phyloP scores from a whole-genome alignment of 2,888 invertebrate species.

The Amaurobius ferox region DNA sequence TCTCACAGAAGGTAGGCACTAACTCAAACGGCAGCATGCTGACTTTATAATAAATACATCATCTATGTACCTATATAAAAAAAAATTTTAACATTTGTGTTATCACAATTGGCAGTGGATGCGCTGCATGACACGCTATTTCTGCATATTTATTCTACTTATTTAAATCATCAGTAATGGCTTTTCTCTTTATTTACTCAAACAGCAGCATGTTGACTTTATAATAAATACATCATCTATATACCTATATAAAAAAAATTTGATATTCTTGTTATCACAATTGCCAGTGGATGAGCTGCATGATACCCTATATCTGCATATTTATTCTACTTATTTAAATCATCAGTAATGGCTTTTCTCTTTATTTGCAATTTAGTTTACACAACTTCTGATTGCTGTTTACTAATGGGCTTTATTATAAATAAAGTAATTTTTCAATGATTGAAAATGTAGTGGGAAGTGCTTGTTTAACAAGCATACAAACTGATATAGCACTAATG shows the following conservation, averaged over 20 bases:
- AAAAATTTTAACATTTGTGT: background rate
- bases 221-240: no score
- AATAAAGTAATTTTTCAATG: no score
- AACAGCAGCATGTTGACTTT: background rate
- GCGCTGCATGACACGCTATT: background rate
- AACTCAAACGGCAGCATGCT: background rate
- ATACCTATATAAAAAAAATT: background rate
- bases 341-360: no score
- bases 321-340: background rate
- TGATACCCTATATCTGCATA: background rate
- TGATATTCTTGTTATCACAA: background rate
- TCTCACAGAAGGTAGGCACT: conserved; percentile 75
- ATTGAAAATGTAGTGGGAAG: no score
- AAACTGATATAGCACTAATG: background rate
- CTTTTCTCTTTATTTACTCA: no score
- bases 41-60: no score
- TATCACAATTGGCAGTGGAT: background rate
- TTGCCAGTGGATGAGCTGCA: background rate
- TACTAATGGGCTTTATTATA: no score
- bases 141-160: background rate
- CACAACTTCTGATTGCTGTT: no score
- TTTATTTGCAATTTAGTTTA: no score
- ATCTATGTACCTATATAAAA: background rate
- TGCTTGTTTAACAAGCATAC: no score
- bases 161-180: background rate